phyloP scores from a whole-genome alignment of 37 sponge, comb jelly and placozoan species.

The Axinella damicornis region DNA sequence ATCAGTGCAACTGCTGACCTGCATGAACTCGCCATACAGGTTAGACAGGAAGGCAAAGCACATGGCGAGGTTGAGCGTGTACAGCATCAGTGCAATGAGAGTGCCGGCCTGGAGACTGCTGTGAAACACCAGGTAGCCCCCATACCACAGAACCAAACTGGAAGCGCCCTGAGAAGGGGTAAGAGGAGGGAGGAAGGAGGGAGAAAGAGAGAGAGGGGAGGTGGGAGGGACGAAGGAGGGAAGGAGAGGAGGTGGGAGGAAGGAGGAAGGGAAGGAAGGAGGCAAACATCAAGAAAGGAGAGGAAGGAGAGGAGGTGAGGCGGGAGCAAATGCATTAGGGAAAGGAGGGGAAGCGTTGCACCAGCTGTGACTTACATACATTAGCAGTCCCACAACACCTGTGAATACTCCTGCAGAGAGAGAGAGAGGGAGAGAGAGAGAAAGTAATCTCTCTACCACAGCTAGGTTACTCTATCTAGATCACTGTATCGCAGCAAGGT shows the following conservation, averaged over 20 bases:
- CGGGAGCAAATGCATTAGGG: too few species aligned
- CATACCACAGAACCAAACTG: constrained; percentile 79
- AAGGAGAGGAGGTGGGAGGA: too few species aligned
- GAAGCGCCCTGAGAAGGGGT: constrained; percentile 39
- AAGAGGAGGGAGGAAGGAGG: background rate
- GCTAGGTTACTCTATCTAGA: too few species aligned
- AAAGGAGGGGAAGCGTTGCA: too few species aligned
- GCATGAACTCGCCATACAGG: constrained; percentile 91
- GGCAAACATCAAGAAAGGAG: too few species aligned
- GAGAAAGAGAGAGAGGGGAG: background rate
- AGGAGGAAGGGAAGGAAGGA: too few species aligned
- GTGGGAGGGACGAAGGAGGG: background rate
- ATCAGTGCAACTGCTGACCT: constrained; percentile 44
- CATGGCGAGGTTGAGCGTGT: constrained; percentile 88
- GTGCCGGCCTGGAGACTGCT: constrained; percentile 42
- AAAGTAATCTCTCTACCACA: background rate
- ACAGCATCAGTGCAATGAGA: constrained; percentile 81
- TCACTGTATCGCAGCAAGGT: too few species aligned
- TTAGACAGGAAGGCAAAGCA: constrained; percentile 83
- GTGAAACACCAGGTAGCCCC: constrained; percentile 70
- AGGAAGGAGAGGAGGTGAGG: too few species aligned
- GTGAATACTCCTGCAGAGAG: constrained; percentile 13
- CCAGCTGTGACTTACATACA: constrained; percentile 72
- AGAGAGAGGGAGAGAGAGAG: too few species aligned
- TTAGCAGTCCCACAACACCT: constrained; percentile 20